Base-by-base conservation (phyloP, 2,113 vertebrate genomes). In the Psilopsiagon aurifrons region DNA sequence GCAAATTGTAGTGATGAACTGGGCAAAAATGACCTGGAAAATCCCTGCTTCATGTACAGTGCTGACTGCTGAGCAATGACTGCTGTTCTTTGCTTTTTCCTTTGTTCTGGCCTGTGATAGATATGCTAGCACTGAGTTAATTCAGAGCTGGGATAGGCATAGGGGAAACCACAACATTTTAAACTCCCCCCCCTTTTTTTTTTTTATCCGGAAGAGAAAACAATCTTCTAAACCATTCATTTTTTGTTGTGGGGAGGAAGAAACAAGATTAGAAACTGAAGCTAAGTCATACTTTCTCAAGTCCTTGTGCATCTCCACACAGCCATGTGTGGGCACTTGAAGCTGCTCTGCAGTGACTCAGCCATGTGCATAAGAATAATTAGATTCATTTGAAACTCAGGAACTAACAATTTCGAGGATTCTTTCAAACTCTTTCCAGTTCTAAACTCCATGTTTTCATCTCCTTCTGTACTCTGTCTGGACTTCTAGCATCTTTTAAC, bases 21-120 rank as follows among this genome's bases (percentile, higher is more conserved):
- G 69, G 78, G 94, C 94, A 80, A 96, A 97, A 96, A 93, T 78
- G 83, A 82, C 90, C 94, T 92, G 90, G 90, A 97, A 97, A 97
- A 96, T 95, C 92, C 86, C 92, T 94, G 83, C 74, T 71, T 92
- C 94, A 83, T 55, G 78, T 91, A 89, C 92, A 95, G 86, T 87
- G 88, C 94, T 96, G 86, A 96, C 92, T 95, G 94, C 95, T 96
- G 92, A 96, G 88, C 92, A 88, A 88, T 94, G 91, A 82, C 9
- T 96, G 96, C 91, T 94, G 70, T 74, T 79, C 86, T 91, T 23
- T 46, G 91, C 86, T 92, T 93, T 97, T 94, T 85, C 44, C 47
- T 95, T 97, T 96, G 47, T 96, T 46, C 33, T 93, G 76, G 80
- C 33, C 47, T 79, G 47, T 52, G 68, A 24, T 6, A 81, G 57